These are phyloP conservation scores for Karalla daura DNA, from an alignment of 2,797 vertebrate genomes.

Conservation along the genomic window DNA sequence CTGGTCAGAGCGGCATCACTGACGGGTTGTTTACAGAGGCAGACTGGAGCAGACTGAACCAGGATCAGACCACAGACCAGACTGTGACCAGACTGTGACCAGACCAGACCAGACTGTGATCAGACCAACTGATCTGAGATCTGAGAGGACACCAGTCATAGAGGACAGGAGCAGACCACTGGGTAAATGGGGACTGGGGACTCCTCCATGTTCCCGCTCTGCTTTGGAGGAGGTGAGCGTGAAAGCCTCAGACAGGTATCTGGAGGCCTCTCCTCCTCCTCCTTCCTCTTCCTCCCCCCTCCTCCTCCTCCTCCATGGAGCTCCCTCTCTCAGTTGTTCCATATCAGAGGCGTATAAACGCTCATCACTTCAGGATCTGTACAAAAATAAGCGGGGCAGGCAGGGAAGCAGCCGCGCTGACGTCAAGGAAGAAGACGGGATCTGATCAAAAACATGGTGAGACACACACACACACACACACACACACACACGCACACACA, in stretches of 20 bases:
- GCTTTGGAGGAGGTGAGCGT: constrained; percentile 26
- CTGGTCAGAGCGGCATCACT: constrained; percentile 38
- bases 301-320: constrained; percentile 16
- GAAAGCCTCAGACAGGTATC: constrained; percentile 54
- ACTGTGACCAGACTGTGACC: no score
- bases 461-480: no score
- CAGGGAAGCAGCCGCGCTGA: constrained; percentile 66
- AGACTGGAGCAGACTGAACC: no score
- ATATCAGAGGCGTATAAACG: constrained; percentile 59
- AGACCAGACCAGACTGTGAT: no score
- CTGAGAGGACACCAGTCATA: no score
- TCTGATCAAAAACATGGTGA: constrained; percentile 79
- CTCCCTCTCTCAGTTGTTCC: constrained; percentile 68
- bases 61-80: no score
- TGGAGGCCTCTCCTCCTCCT: constrained; percentile 26
- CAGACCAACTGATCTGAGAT: no score
- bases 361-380: constrained; percentile 55
- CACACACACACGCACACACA: no score
- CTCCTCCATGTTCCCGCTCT: no score
- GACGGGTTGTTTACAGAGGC: constrained; percentile 37
- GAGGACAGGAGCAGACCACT: no score
- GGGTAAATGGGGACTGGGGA: no score
- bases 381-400: constrained; percentile 68
- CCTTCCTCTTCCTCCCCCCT: constrained; percentile 40
- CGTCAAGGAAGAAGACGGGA: constrained; percentile 70